Percentiles rank a stretch among this genome's conserved stretches.
These are phyloP conservation scores for Caracal caracal DNA, from an alignment of 2,113 vertebrate genomes.

Conservation along the genomic window DNA sequence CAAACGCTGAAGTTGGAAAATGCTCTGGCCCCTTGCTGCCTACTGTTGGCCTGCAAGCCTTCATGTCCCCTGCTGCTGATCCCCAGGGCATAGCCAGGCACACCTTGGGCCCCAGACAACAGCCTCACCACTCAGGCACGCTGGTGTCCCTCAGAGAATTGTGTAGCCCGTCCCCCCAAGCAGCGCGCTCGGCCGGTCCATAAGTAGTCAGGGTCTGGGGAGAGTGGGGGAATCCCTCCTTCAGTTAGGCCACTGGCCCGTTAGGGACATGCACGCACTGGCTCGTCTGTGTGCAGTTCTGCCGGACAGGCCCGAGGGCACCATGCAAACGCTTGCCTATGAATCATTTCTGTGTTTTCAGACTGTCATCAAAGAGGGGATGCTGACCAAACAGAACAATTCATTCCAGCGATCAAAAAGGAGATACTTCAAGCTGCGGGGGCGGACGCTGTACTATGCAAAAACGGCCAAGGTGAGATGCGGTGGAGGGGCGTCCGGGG, in stretches of 20 bases:
- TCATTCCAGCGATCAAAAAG: slow-evolving; percentile 98
- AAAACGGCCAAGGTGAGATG: slow-evolving; percentile 94
- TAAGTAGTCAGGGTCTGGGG: slow-evolving; percentile 11
- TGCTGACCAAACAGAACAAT: slow-evolving; percentile 96
- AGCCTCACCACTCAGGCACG: accelerated
- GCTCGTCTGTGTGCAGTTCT: background rate
- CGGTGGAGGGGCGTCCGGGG: background rate
- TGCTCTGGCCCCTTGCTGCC: background rate
- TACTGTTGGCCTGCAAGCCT: slow-evolving; percentile 10
- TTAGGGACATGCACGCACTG: background rate
- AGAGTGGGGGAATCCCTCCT: background rate
- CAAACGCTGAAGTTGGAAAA: slow-evolving; percentile 72
- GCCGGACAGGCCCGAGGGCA: background rate
- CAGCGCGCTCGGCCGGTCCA: background rate
- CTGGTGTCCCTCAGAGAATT: background rate
- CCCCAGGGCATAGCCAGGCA: background rate
- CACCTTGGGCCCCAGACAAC: background rate
- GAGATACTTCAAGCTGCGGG: slow-evolving; percentile 97
- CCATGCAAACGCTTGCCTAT: slow-evolving; percentile 7
- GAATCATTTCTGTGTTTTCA: slow-evolving; percentile 80
- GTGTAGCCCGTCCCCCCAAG: background rate
- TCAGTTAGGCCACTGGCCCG: background rate
- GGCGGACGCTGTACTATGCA: slow-evolving; percentile 96
- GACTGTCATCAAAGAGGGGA: slow-evolving; percentile 97
- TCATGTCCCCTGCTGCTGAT: background rate